Evolutionary conservation across 2,888 invertebrate species (phyloP).

Genomic region (Mesorhabditis sp.): DNA sequence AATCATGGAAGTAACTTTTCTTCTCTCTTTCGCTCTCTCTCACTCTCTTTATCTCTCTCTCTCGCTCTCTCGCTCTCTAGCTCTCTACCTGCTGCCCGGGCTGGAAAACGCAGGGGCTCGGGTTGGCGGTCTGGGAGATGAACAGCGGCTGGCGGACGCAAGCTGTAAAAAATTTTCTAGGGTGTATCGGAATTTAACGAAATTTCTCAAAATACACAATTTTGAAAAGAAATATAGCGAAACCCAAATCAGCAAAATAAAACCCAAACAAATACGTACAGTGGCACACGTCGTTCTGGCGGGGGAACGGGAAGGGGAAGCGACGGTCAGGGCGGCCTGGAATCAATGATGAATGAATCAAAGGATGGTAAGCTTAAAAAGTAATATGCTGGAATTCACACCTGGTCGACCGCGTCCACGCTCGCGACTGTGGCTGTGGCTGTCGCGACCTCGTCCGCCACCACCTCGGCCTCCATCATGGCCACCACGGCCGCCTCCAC

Average conservation of each 20-base stretch:
- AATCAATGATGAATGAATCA: too few species aligned
- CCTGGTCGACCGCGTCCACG: too few species aligned
- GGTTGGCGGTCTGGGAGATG: neutral
- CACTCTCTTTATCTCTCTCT: neutral
- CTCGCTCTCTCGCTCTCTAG: neutral
- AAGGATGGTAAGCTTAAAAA: too few species aligned
- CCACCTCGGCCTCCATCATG: too few species aligned
- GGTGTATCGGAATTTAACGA: neutral
- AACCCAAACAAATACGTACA: neutral
- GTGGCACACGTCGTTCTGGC: neutral
- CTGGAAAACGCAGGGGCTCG: neutral
- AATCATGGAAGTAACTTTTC: neutral
- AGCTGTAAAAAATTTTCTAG: neutral
- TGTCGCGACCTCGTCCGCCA: too few species aligned
- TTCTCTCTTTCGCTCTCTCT: neutral
- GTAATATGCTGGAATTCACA: too few species aligned
- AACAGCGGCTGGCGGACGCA: neutral
- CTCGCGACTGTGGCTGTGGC: too few species aligned
- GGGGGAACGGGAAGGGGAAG: neutral
- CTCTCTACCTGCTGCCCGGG: neutral
- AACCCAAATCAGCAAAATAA: neutral
- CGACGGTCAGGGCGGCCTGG: neutral
- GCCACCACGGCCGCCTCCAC: too few species aligned
- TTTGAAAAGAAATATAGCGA: neutral
- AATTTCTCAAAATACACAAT: neutral